phyloP scores from a whole-genome alignment of 35 echinoderm and acorn worm species.

The Apostichopus japonicus region DNA sequence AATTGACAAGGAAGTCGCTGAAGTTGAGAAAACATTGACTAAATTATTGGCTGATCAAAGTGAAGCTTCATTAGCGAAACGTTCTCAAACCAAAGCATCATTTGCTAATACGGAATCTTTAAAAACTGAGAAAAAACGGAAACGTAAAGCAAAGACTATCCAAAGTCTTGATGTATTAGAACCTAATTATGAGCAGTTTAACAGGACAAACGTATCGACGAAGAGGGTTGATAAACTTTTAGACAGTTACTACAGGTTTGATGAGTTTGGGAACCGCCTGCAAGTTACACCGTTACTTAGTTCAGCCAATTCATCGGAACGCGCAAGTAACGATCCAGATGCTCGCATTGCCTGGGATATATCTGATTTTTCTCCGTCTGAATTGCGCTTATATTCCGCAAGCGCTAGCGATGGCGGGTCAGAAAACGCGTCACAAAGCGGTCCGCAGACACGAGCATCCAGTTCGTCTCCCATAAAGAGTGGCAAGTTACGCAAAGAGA shows the following conservation, averaged over 20 bases:
- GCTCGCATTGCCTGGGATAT: constrained; percentile 14
- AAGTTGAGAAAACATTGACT: constrained; percentile 70
- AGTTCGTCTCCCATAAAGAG: neutral
- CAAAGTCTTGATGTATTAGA: neutral
- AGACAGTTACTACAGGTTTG: constrained; percentile 26
- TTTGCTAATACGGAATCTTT: neutral
- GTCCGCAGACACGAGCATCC: neutral
- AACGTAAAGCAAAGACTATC: constrained; percentile 3
- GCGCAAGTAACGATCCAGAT: neutral
- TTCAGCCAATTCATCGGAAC: neutral
- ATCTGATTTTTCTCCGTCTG: constrained; percentile 14
- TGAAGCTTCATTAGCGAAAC: constrained; percentile 26
- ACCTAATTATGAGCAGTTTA: neutral
- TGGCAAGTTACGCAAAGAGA: neutral
- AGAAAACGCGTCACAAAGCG: constrained; percentile 1
- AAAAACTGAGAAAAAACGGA: constrained; percentile 14
- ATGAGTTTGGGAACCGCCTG: constrained; percentile 12
- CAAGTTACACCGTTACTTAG: constrained; percentile 24
- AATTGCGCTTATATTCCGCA: constrained; percentile 9
- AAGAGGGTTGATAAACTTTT: constrained; percentile 8
- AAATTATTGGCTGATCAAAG: constrained; percentile 70
- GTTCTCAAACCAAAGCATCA: neutral
- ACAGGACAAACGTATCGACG: neutral
- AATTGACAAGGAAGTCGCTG: constrained; percentile 88
- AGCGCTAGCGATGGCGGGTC: neutral